A percentile compares a stretch with the other conserved stretches of the same genome.
Conservation (phyloP, 2,113 vertebrate species). For the Candoia aspera region DNA sequence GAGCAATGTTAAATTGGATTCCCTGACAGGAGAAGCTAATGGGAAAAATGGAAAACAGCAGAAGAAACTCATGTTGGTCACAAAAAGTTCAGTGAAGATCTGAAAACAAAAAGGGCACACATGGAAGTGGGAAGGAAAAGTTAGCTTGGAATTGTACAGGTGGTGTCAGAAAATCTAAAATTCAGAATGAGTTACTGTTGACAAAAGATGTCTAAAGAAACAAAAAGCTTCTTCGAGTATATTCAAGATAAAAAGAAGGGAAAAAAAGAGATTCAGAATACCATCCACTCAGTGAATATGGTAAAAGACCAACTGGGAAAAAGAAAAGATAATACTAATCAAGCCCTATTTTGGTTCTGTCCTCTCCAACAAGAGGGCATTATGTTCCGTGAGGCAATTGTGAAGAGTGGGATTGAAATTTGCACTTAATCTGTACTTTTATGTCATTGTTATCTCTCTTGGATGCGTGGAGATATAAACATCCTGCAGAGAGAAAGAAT, state of each 20-base stretch:
- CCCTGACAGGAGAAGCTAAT: neutral
- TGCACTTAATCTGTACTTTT: neutral
- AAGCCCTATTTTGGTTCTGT: neutral
- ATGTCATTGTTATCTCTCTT: neutral
- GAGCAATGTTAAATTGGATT: neutral
- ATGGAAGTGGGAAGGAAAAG: neutral
- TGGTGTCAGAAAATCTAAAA: neutral
- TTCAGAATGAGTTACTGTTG: too few species aligned
- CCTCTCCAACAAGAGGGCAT: neutral
- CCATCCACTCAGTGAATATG: neutral
- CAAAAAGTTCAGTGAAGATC: neutral
- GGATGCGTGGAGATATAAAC: neutral
- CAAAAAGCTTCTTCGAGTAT: neutral
- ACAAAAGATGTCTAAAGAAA: neutral
- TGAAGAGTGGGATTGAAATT: neutral
- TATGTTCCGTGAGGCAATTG: neutral
- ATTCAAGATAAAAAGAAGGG: neutral
- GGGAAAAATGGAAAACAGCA: neutral
- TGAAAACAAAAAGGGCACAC: neutral
- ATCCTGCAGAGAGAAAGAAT: neutral
- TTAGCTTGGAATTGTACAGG: neutral
- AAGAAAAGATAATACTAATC: neutral
- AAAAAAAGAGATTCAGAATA: neutral
- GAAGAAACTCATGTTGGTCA: neutral
- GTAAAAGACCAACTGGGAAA: neutral